Conservation (phyloP, 2,888 invertebrate genomes). For the Rotaria magnacalcarata region DNA sequence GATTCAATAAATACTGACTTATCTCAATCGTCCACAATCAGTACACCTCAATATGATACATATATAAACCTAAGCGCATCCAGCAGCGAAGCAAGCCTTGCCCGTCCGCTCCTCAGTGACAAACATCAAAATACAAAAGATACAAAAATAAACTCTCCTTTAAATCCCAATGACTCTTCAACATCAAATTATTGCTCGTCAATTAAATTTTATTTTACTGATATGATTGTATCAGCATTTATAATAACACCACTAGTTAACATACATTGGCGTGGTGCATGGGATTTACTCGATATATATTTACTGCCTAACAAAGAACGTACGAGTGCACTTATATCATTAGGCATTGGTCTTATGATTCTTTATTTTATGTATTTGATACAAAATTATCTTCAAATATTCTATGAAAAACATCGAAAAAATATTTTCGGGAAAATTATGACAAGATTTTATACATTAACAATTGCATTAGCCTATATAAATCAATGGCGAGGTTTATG, state of each 20-base stretch:
- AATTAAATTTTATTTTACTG: neutral
- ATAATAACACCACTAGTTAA: constrained; percentile 32
- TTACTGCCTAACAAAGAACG: neutral
- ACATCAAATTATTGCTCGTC: neutral
- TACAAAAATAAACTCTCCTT: neutral
- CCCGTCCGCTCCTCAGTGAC: neutral
- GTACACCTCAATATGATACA: neutral
- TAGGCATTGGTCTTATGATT: neutral
- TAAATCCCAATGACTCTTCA: no score
- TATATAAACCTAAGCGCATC: neutral
- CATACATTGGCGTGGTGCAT: constrained; percentile 31
- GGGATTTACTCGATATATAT: constrained; percentile 23
- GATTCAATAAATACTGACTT: constrained; percentile 24
- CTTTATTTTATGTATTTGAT: neutral
- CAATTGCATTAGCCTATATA: neutral
- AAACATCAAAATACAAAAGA: neutral
- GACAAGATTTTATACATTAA: constrained; percentile 29
- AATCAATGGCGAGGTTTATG: constrained; percentile 35
- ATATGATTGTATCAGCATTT: constrained; percentile 32
- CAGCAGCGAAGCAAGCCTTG: constrained; percentile 4
- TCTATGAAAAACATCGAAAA: neutral
- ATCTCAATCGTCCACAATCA: neutral
- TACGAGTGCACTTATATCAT: neutral
- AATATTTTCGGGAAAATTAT: neutral
- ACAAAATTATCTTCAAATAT: neutral